A percentile compares a stretch with the other conserved stretches of the same genome.
Evolutionary conservation across 2,888 invertebrate species (phyloP).

Genomic region (Leistus spinibarbis): DNA sequence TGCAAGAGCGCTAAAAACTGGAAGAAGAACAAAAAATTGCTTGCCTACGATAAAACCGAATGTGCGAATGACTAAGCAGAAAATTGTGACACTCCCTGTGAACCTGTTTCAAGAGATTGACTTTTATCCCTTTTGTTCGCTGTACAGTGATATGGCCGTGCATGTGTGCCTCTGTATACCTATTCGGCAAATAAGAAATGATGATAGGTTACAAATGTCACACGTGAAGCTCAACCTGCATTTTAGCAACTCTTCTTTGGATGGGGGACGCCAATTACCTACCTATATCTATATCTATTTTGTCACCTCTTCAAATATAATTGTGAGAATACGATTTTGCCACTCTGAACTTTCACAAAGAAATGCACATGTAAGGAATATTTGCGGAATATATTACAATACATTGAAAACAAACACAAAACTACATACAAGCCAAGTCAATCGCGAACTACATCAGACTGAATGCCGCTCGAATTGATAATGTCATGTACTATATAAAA

Average conservation of each 20-base stretch:
- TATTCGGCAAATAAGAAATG: conserved; percentile 28
- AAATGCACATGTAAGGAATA: no score
- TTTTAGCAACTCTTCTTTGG: background rate
- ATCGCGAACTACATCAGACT: no score
- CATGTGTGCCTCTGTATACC: conserved; percentile 10
- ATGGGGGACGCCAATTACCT: background rate
- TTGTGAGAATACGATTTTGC: background rate
- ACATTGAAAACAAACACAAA: background rate
- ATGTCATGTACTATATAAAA: background rate
- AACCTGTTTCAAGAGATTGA: conserved; percentile 26
- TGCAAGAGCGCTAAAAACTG: conserved; percentile 1
- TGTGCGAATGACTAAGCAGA: conserved; percentile 36
- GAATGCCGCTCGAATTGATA: background rate
- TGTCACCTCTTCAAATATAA: background rate
- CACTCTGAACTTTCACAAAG: no score
- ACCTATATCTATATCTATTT: background rate
- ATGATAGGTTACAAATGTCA: conserved; percentile 24
- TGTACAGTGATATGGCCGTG: background rate
- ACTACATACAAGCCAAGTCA: background rate
- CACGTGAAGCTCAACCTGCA: conserved; percentile 15
- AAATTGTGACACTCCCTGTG: conserved; percentile 28
- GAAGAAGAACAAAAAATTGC: background rate
- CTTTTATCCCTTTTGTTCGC: conserved; percentile 24
- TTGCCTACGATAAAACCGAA: conserved; percentile 27
- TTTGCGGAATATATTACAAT: no score